Evolutionary conservation across 2,888 invertebrate species (phyloP).

Genomic region (Drosophila pseudotakahashii): DNA sequence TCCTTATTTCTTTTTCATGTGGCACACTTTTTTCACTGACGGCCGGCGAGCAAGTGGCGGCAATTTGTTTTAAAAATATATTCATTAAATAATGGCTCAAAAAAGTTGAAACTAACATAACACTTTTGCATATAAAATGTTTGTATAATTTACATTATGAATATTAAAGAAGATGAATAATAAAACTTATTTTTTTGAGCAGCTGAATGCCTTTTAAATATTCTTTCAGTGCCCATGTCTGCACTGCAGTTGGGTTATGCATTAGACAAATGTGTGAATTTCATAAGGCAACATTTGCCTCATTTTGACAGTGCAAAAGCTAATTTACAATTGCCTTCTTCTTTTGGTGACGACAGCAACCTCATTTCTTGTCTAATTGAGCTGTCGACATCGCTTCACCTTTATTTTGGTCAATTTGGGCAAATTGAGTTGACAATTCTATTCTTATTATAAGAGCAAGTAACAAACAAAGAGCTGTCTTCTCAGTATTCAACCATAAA

Average conservation of each 20-base stretch:
- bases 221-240: neutral
- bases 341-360: slow-evolving; percentile 19
- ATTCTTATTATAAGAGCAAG: slow-evolving; percentile 11
- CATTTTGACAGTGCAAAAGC: slow-evolving; percentile 26
- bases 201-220: neutral
- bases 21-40: slow-evolving; percentile 64
- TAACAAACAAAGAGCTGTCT: slow-evolving; percentile 11
- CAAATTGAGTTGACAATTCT: slow-evolving; percentile 47
- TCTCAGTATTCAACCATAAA: slow-evolving; percentile 15
- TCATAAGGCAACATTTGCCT: slow-evolving; percentile 49
- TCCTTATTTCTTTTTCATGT: slow-evolving; percentile 37
- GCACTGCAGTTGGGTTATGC: slow-evolving; percentile 10
- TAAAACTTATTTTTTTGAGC: neutral
- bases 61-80: slow-evolving; percentile 73
- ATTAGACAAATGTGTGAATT: slow-evolving; percentile 42
- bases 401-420: slow-evolving; percentile 49
- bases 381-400: slow-evolving; percentile 37
- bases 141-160: neutral
- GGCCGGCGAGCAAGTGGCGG: slow-evolving; percentile 65
- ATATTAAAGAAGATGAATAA: neutral
- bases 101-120: neutral
- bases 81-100: slow-evolving; percentile 53
- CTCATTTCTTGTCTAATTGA: slow-evolving; percentile 42
- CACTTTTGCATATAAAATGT: neutral
- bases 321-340: slow-evolving; percentile 20